These are phyloP conservation scores for Hyposmocoma kahamanoa DNA, from an alignment of 1,140 invertebrate genomes.

Conservation along the genomic window DNA sequence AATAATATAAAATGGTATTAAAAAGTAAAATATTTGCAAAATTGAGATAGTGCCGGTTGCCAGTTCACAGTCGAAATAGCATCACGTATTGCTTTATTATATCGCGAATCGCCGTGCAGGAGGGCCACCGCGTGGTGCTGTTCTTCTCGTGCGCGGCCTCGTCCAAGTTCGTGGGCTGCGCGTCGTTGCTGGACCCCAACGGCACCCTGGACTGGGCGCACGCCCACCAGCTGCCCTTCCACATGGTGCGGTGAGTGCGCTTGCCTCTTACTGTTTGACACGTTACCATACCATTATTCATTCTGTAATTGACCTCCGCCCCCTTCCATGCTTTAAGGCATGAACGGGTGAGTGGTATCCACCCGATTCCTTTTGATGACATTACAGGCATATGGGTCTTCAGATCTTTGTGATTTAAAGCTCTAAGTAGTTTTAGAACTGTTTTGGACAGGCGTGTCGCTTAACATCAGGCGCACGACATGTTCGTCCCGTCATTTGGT, in stretches of 20 bases:
- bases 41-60: no score
- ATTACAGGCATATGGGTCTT: no score
- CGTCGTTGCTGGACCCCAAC: slow-evolving; percentile 23
- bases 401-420: no score
- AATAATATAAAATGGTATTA: no score
- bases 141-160: slow-evolving; percentile 44
- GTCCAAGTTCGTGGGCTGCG: slow-evolving; percentile 42
- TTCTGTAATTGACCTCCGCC: background rate
- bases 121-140: slow-evolving; percentile 44
- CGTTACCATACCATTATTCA: background rate
- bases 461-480: no score
- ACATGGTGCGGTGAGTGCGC: slow-evolving; percentile 29
- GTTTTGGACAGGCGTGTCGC: no score
- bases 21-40: no score
- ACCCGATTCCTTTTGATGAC: no score
- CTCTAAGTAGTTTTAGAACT: no score
- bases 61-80: no score
- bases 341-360: background rate
- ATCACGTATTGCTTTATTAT: background rate
- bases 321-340: background rate
- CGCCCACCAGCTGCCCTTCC: slow-evolving; percentile 37
- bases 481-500: no score
- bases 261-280: background rate
- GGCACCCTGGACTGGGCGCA: slow-evolving; percentile 31
- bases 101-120: slow-evolving; percentile 21